These are phyloP conservation scores for Bombus turneri DNA, from an alignment of 1,140 invertebrate genomes.

Conservation along the genomic window DNA sequence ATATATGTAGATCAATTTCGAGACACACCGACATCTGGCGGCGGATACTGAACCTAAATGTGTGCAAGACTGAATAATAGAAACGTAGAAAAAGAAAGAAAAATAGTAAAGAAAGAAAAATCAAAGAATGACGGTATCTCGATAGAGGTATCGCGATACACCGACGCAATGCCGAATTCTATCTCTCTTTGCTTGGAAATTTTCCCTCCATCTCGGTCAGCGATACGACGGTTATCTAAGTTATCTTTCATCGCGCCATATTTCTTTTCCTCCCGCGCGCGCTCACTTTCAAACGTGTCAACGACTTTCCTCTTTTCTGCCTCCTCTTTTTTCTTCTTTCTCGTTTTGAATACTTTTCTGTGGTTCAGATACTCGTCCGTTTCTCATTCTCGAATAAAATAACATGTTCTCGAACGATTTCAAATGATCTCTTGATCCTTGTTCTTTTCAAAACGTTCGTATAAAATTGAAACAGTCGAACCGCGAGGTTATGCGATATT, in stretches of 20 bases:
- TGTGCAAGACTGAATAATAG: constrained; percentile 7
- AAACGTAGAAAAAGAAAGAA: constrained; percentile 19
- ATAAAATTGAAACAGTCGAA: neutral
- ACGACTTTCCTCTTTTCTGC: constrained; percentile 19
- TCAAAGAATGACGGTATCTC: constrained; percentile 44
- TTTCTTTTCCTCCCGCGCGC: constrained; percentile 14
- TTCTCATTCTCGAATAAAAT: neutral
- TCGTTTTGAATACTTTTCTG: constrained; percentile 17
- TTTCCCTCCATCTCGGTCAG: neutral
- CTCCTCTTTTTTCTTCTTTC: neutral
- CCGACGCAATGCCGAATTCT: constrained; percentile 13
- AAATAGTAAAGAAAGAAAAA: constrained; percentile 25
- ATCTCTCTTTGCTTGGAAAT: constrained; percentile 8
- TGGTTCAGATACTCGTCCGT: neutral
- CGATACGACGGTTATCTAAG: neutral
- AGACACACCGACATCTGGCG: constrained; percentile 37
- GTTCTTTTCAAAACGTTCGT: neutral
- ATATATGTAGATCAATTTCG: constrained; percentile 4
- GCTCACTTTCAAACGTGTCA: constrained; percentile 16
- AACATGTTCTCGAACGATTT: neutral
- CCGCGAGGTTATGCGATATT: neutral
- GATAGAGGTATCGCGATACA: constrained; percentile 29
- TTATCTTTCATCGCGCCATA: constrained; percentile 9
- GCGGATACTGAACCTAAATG: constrained; percentile 16
- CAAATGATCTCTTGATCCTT: neutral